These are phyloP conservation scores for Lutraria rhynchaena DNA, from an alignment of 1,140 invertebrate genomes.

Conservation along the genomic window DNA sequence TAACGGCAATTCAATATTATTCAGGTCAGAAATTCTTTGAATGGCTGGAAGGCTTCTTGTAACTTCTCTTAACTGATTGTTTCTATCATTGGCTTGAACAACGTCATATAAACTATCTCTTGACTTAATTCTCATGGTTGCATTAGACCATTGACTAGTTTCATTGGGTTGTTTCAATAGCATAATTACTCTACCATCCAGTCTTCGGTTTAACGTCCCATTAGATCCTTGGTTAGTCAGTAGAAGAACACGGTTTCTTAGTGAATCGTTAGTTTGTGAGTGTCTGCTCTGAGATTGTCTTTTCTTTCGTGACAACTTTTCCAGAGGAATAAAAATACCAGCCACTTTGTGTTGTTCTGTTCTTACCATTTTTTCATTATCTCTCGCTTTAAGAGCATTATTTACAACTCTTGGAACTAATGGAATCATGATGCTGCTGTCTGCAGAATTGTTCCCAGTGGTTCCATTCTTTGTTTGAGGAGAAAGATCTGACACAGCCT, in stretches of 20 bases:
- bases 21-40: conserved; percentile 32
- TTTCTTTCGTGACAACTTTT: conserved; percentile 2
- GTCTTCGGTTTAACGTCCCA: too few species aligned
- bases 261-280: not conserved
- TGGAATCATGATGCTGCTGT: too few species aligned
- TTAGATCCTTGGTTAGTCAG: too few species aligned
- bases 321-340: not conserved
- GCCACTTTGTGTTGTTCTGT: not conserved
- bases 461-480: too few species aligned
- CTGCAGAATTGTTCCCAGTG: too few species aligned
- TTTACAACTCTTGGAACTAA: too few species aligned
- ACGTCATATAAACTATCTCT: too few species aligned
- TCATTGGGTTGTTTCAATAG: not conserved
- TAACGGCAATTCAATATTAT: conserved; percentile 17
- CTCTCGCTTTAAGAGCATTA: too few species aligned
- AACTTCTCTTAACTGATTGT: conserved; percentile 17
- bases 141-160: not conserved
- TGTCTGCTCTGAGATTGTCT: not conserved
- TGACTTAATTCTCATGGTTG: not conserved
- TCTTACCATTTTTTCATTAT: too few species aligned
- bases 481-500: too few species aligned
- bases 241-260: too few species aligned
- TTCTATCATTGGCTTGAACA: not conserved
- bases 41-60: conserved; percentile 25
- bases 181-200: conserved; percentile 1